phyloP scores from a whole-genome alignment of 2,113 vertebrate genomes.

The Corythoichthys intestinalis region DNA sequence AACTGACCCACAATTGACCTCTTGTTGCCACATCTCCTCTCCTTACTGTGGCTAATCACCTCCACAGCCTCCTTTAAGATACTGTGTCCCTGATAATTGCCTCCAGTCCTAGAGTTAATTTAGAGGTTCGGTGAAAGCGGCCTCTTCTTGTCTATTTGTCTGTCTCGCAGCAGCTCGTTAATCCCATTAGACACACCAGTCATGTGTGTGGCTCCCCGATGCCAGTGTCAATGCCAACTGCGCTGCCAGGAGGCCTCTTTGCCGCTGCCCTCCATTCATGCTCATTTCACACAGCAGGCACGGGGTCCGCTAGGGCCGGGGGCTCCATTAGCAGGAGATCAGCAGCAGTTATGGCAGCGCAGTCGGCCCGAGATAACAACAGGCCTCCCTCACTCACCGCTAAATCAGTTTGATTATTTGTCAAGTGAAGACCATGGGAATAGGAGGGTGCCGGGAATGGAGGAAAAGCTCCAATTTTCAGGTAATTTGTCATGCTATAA shows the following conservation, averaged over 20 bases:
- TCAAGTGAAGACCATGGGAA: slow-evolving; percentile 19
- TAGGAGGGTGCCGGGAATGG: neutral
- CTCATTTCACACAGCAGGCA: slow-evolving; percentile 49
- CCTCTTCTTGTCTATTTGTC: slow-evolving; percentile 46
- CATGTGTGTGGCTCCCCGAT: slow-evolving; percentile 57
- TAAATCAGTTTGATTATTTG: slow-evolving; percentile 23
- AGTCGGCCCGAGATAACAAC: slow-evolving; percentile 21
- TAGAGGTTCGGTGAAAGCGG: slow-evolving; percentile 45
- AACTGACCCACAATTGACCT: neutral
- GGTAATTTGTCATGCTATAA: slow-evolving; percentile 8
- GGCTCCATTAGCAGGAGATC: slow-evolving; percentile 58
- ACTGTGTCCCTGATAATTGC: slow-evolving; percentile 36
- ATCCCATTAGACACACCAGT: slow-evolving; percentile 67
- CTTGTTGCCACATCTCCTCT: slow-evolving; percentile 11
- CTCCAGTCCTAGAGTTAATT: slow-evolving; percentile 56
- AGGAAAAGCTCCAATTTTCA: neutral
- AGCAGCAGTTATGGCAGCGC: slow-evolving; percentile 32
- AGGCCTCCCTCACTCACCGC: slow-evolving; percentile 18
- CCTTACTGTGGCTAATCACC: slow-evolving; percentile 27
- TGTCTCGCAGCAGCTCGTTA: slow-evolving; percentile 55
- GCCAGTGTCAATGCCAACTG: slow-evolving; percentile 56
- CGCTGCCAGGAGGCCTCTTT: slow-evolving; percentile 47
- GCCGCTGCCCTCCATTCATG: slow-evolving; percentile 52
- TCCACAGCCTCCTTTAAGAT: slow-evolving; percentile 22
- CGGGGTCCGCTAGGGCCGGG: slow-evolving; percentile 57